These are phyloP conservation scores for Euura lappo DNA, from an alignment of 1,140 invertebrate species.

Conservation along the genomic window DNA sequence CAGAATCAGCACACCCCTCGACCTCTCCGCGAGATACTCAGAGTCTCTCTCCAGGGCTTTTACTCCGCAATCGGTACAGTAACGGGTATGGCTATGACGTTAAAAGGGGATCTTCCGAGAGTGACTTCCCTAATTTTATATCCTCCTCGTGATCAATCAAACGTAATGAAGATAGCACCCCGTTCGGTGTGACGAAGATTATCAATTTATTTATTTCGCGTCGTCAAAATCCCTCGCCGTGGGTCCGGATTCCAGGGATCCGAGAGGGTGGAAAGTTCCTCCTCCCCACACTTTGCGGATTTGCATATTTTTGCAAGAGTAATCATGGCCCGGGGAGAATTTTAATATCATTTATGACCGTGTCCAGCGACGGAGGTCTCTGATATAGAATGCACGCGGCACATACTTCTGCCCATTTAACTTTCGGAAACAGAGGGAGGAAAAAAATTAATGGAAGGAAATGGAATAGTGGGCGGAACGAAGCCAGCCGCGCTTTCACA, in stretches of 20 bases:
- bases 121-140: too few species aligned
- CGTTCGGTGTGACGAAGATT: too few species aligned
- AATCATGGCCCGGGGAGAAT: not conserved
- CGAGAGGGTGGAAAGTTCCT: not conserved
- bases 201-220: too few species aligned
- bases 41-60: not conserved
- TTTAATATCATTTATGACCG: slow-evolving; percentile 6
- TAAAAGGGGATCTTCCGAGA: not conserved
- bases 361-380: not conserved
- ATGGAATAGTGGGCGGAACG: not conserved
- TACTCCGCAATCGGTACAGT: not conserved
- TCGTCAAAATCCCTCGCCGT: too few species aligned
- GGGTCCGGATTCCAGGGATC: too few species aligned
- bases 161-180: too few species aligned
- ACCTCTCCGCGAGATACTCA: not conserved
- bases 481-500: too few species aligned
- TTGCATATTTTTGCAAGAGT: slow-evolving; percentile 6
- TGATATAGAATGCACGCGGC: not conserved
- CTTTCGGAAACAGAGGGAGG: too few species aligned
- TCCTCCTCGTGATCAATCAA: not conserved
- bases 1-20: not conserved
- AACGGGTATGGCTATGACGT: not conserved
- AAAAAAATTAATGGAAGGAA: not conserved
- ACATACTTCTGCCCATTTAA: not conserved
- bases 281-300: not conserved